Evolutionary conservation across 2,888 invertebrate species (phyloP).

Genomic region (Thysanoteuthis rhombus): DNA sequence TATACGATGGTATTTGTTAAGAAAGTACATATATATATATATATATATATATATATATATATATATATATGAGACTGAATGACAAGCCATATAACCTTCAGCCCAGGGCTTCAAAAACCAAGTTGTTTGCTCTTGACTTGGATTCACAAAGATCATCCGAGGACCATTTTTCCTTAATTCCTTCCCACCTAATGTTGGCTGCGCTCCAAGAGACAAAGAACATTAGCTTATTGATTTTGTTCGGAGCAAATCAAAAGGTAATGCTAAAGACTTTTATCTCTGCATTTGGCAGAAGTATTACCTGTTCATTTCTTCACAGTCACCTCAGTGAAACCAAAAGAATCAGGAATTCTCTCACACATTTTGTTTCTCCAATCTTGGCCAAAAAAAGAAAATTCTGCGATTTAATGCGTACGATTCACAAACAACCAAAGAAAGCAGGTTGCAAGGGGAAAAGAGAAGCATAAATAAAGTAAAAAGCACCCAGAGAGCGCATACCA

Average conservation of each 20-base stretch:
- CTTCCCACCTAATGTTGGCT: not conserved
- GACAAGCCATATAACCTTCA: not conserved
- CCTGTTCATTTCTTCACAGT: not conserved
- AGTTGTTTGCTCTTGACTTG: not conserved
- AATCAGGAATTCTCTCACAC: not conserved
- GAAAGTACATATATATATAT: too few species aligned
- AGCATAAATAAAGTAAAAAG: not conserved
- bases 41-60: not conserved
- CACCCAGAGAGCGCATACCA: too few species aligned
- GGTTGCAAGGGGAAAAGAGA: not conserved
- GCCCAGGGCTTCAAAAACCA: not conserved
- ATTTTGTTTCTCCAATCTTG: not conserved
- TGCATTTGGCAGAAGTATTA: not conserved
- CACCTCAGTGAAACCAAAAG: not conserved
- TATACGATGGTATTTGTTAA: too few species aligned
- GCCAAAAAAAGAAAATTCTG: not conserved
- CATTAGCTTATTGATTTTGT: not conserved
- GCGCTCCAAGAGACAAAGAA: not conserved
- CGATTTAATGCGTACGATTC: not conserved
- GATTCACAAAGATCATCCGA: not conserved
- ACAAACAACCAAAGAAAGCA: not conserved
- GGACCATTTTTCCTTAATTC: not conserved
- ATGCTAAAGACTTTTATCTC: not conserved
- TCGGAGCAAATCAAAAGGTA: not conserved
- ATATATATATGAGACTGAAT: not conserved